phyloP scores from a whole-genome alignment of 2,113 vertebrate genomes.

The Brachyhypopomus occidentalis region DNA sequence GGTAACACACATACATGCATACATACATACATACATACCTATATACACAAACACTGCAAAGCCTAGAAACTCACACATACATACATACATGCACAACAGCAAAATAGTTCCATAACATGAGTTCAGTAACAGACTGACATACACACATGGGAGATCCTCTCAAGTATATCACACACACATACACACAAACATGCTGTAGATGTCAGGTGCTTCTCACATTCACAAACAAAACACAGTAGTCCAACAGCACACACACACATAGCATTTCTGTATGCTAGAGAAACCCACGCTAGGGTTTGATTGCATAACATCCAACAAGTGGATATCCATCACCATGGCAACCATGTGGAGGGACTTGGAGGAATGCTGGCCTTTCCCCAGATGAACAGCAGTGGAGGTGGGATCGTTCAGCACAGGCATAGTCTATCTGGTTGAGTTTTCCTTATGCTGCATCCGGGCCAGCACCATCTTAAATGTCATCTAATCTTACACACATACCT shows the following conservation, averaged over 20 bases:
- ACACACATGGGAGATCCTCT: too few relatives aligned
- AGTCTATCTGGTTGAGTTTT: background rate
- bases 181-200: background rate
- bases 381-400: constrained; percentile 11
- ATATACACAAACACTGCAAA: background rate
- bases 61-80: too few relatives aligned
- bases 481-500: too few relatives aligned
- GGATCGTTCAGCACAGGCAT: background rate
- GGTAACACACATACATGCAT: constrained; percentile 74
- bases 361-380: constrained; percentile 62
- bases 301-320: constrained; percentile 76
- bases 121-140: too few relatives aligned
- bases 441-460: too few relatives aligned
- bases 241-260: background rate
- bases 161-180: too few relatives aligned
- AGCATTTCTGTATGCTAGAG: constrained; percentile 51
- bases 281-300: constrained; percentile 70
- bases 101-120: background rate
- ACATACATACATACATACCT: constrained; percentile 6
- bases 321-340: constrained; percentile 72
- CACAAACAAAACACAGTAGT: too few relatives aligned
- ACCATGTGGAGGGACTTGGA: constrained; percentile 64
- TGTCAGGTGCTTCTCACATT: too few relatives aligned
- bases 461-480: too few relatives aligned
- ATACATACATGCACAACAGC: constrained; percentile 6